Base-by-base conservation (phyloP, 2,797 vertebrate genomes). In the Coilia nasus region DNA sequence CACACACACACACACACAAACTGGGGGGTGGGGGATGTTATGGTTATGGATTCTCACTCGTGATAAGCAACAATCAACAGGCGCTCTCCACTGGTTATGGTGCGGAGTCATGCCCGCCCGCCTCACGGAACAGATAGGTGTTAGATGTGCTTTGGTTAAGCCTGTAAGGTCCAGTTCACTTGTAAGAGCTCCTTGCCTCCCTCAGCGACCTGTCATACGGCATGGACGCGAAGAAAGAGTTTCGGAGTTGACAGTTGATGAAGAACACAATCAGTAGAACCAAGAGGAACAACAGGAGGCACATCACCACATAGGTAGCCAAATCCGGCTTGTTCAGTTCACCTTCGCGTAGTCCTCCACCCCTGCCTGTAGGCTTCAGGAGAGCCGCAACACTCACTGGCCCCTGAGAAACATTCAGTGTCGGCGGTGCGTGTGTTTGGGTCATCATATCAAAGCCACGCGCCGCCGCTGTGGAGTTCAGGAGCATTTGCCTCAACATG, bases 171-270 rank as follows among this genome's bases (percentile, higher is more conserved):
- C 93, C 93, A 81, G 93, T 92, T 83, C 96, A 98, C 92, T 97
- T 99, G 95, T 98, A 99, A 80, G 97, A 97, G 90, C 96, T 97
- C 89, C 98, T 95, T 64, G 98, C 96, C 90, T 99, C 98, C 90
- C 98, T 92, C 92, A 99, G 94, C 1, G 98, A 99, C 89, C 98
- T 97, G 94, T 99, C 98, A 57, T 99, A 98, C 93, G 98, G 98
- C 93, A 99, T 97, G 88, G 97, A 97, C 67, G 98, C 97, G 89
- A 99, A 99, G 92, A 98, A 98, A 89, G 98, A 99, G 93, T 97
- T 98, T 93, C 97, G 96, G 88, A 99, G 96, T 95, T 99, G 98
- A 88, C 98, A 99, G 95, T 99, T 98, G 89, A 99, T 99, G 94
- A 98, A 99, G 92, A 99, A 97, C 83, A 99, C 97, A 75, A 99